Base-by-base conservation (phyloP, 1,140 invertebrate genomes). In the Tetraneura akinire region DNA sequence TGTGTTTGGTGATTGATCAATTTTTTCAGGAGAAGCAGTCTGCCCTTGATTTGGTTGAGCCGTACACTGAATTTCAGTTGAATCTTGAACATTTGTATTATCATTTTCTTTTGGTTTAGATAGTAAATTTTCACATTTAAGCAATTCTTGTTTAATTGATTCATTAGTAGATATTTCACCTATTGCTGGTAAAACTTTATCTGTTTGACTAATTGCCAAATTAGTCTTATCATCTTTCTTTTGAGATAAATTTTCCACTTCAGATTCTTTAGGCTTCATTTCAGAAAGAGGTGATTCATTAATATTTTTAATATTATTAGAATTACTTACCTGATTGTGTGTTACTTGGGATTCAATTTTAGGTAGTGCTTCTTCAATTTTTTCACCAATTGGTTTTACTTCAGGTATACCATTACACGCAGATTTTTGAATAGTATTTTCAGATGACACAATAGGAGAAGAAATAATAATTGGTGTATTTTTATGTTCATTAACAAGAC, bases 331-430 rank as follows among this genome's bases (percentile, higher is more conserved):
- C 45, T 51, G 47, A 71, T 5, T 71, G 1, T 29, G 68, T 0
- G 16, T 9, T 49, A 51, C 0, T 26, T 74, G 49, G 21, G 71
- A 42, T 42, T 74, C 71, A 74, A 57, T 37, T 74, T 74, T 74
- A 9, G 71, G 71, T 13, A 57, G 4, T 0, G 42, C 71, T 37
- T 29, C 74, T 57, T 57, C 74, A 45, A 60, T 57, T 62, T 78
- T 78, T 8, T 78, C 55, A 32, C 37, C 55, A 78, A 62, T 47
- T 49, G 55, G 13, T 47, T 78, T 78, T 45, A 1, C 23, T 23
- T 78, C 74, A 60, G 74, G 55, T 45, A 78, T n/a, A 62, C 74
- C 74, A 60, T 78, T 78, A 26, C 74, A 78, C 47, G 55, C 37
- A 18, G 74, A 62, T 78, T 78, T 78, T 62, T 60, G 32, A 62